Base-by-base conservation (phyloP, 1,140 invertebrate species). In the Heliconius hermathena region DNA sequence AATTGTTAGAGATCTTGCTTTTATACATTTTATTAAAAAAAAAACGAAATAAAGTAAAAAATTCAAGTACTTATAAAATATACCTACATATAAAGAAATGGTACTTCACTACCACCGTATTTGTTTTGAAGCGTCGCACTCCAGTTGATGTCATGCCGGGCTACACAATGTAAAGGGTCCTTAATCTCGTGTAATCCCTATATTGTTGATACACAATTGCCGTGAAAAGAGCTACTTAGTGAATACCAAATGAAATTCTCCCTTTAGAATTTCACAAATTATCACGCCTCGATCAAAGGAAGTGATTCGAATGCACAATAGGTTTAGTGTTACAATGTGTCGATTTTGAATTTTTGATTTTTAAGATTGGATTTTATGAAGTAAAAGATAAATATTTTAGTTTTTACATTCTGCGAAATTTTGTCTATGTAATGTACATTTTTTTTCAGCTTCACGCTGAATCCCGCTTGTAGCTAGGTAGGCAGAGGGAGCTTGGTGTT, bases 181-280 rank as follows among this genome's bases (percentile, higher is more conserved):
- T 83, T 91, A 91, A 93, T 90, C 87, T 85, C 78, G 76, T 87
- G 84, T 93, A 94, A 94, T 92, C 92, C 91, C 73, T 73, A 88
- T 87, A 94, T 94, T 93, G 90, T 93, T 82, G 84, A 85, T 81
- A 89, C 89, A 94, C 92, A 93, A 92, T 92, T 92, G 92, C 90
- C 90, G 90, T 93, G 91, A 91, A 91, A 92, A 92, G 91, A 90
- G 91, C 90, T 90, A 90, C 87, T 90, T 91, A 89, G 86, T 73
- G 88, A 88, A 84, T 79, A 80, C 81, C 81, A 86, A 87, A 86
- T 83, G 81, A 81, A 82, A 83, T 84, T 83, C 84, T 80, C 83
- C 84, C 80, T 84, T 84, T 82, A 85, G 76, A 84, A 79, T 82
- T 80, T 86, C 83, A 81, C 84, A 83, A 84, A 90, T 92, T 91